Base-by-base conservation (phyloP, 2,113 vertebrate species). In the Cacatua alba region DNA sequence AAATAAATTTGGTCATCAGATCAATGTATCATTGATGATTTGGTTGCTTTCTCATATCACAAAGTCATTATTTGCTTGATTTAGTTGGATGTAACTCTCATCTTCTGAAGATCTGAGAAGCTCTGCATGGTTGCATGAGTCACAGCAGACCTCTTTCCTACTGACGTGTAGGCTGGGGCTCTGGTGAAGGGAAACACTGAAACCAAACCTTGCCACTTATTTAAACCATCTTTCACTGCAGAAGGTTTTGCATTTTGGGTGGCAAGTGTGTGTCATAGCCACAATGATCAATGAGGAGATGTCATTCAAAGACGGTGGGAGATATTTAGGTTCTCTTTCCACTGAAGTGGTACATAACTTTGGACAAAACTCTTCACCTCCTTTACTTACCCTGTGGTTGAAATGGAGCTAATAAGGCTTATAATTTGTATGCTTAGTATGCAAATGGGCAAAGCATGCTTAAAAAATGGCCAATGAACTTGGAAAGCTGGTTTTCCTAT, bases 371-470 rank as follows among this genome's bases (percentile, higher is more conserved):
- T 83, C 53, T 70, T 90, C 43, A 68, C 75, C 72, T 55, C 83
- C 72, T 52, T 87, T 43, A 35, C 74, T 91, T 88, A 72, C 70
- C 82, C 91, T 41, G 4, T 9, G 9, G 82, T 78, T 92, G 86
- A 95, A 88, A 88, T 78, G 60, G 80, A 86, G 74, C 86, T 96
- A 95, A 95, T 95, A 88, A 89, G 94, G 88, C 94, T 90, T 92
- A 68, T 95, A 89, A 97, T 95, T 89, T 94, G 77, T 96, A 88
- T 78, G 67, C 88, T 85, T 81, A 85, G 77, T 86, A 78, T 83
- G 90, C 86, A 96, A 62, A 96, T 93, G 59, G 72, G 41, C 88
- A 41, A 51, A 92, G 76, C 48, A 59, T 23, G 85, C 74, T 92
- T 59, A 44, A 91, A 93, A 84, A 92, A 87, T 21, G 52, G 70